These are phyloP conservation scores for Carpatolechia fugitivella DNA, from an alignment of 2,888 invertebrate species.

Conservation along the genomic window DNA sequence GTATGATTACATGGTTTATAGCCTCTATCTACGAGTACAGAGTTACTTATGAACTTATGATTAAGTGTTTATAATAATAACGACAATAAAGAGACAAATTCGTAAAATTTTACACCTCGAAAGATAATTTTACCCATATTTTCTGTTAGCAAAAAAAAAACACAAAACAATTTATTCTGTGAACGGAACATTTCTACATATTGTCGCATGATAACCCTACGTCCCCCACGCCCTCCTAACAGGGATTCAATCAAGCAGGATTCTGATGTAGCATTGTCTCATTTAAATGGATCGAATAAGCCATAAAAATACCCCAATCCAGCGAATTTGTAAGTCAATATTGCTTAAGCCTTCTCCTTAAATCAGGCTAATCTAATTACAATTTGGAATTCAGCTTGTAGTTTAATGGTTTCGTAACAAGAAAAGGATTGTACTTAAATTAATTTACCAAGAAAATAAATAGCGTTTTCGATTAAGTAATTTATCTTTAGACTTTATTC, in stretches of 20 bases:
- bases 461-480: too few species aligned
- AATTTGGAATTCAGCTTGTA: background rate
- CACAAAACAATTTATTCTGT: too few species aligned
- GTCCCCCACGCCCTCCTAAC: conserved; percentile 37
- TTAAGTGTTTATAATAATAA: too few species aligned
- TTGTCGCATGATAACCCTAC: background rate
- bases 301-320: conserved; percentile 36
- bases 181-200: background rate
- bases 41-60: too few species aligned
- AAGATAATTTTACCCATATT: too few species aligned
- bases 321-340: conserved; percentile 28
- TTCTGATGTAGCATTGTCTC: conserved; percentile 53
- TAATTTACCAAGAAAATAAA: too few species aligned
- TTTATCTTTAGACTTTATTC: too few species aligned
- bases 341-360: conserved; percentile 17
- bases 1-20: too few species aligned
- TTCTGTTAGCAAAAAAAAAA: too few species aligned
- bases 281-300: conserved; percentile 55
- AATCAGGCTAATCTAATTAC: conserved; percentile 12
- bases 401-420: background rate
- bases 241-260: conserved; percentile 65
- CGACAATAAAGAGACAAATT: too few species aligned
- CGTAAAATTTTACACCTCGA: too few species aligned
- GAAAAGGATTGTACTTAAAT: background rate
- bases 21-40: too few species aligned